phyloP scores from a whole-genome alignment of 2,113 vertebrate species.

The Sorex araneus region DNA sequence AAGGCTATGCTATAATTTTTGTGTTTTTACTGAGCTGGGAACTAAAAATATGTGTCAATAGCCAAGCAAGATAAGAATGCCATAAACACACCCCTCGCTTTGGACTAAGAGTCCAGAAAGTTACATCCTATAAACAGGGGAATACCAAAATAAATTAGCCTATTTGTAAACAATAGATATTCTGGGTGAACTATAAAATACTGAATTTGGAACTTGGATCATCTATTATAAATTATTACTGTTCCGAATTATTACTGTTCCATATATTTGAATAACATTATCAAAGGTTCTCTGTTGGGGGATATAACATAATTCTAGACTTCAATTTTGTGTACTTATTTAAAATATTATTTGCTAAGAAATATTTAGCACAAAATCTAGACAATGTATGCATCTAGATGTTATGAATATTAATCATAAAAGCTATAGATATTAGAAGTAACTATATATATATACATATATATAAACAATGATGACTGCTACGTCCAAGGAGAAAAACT shows the following conservation, averaged over 20 bases:
- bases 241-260: too few species aligned
- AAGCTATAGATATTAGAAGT: background rate
- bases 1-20: background rate
- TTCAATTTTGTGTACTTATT: too few species aligned
- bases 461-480: background rate
- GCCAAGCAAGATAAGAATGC: background rate
- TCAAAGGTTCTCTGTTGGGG: background rate
- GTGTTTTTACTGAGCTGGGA: conserved; percentile 14
- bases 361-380: background rate
- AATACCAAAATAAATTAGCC: background rate
- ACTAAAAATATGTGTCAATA: conserved; percentile 25
- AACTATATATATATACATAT: conserved; percentile 12
- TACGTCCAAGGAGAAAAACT: conserved; percentile 42
- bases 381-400: background rate
- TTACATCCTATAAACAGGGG: background rate
- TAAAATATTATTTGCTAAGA: conserved; percentile 23
- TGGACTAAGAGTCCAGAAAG: background rate
- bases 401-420: background rate
- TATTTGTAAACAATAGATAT: conserved; percentile 17
- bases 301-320: background rate
- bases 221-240: conserved; percentile 17
- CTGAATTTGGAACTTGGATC: conserved; percentile 23
- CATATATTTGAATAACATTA: conserved; percentile 15
- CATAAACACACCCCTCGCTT: background rate
- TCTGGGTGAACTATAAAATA: background rate